A percentile compares a stretch with the other conserved stretches of the same genome.
Conservation (phyloP, 2,888 invertebrate species). For the Drosophila kuntzei region DNA sequence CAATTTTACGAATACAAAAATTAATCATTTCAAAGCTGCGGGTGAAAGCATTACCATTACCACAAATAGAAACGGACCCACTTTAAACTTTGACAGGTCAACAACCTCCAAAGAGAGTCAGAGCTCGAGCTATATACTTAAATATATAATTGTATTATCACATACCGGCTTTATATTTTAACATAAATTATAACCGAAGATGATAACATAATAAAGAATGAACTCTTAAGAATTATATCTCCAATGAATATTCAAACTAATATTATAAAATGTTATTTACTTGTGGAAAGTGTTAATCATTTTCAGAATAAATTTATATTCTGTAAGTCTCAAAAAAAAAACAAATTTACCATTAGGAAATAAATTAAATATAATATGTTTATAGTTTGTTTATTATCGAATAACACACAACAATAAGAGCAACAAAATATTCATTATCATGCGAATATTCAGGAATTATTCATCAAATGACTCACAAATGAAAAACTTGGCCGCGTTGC, state of each 20-base stretch:
- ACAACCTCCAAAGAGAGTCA: constrained; percentile 5
- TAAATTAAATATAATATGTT: too few species aligned
- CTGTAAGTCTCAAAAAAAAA: too few species aligned
- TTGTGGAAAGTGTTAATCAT: constrained; percentile 2
- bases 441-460: not conserved
- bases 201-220: constrained; percentile 27
- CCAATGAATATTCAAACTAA: constrained; percentile 17
- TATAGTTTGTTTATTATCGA: too few species aligned
- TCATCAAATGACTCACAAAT: constrained; percentile 32
- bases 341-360: too few species aligned
- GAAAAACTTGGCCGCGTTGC: not conserved
- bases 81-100: constrained; percentile 23
- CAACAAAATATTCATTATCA: not conserved
- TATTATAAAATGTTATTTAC: not conserved
- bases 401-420: too few species aligned
- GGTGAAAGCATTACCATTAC: constrained; percentile 65
- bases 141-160: constrained; percentile 33
- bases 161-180: constrained; percentile 21
- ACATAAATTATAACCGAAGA: constrained; percentile 38
- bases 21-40: constrained; percentile 54
- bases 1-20: constrained; percentile 29
- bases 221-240: constrained; percentile 1
- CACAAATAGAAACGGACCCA: constrained; percentile 23
- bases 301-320: not conserved
- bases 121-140: not conserved